Evolutionary conservation across 2,113 vertebrate genomes (phyloP).

Genomic region (Chascanopsetta lugubris): DNA sequence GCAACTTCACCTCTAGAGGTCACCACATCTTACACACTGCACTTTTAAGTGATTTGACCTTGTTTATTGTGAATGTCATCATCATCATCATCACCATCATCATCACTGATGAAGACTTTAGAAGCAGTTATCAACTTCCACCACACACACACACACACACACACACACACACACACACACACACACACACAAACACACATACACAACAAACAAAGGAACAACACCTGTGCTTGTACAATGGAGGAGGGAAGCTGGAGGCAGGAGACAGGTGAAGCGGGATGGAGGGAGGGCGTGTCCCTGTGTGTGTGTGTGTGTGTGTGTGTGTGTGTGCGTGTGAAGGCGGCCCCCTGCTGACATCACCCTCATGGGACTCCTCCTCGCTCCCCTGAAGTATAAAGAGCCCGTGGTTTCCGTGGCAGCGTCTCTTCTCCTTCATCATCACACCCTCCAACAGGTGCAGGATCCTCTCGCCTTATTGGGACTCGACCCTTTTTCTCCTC

Average conservation of each 20-base stretch:
- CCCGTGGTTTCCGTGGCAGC: constrained; percentile 62
- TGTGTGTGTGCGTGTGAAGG: constrained; percentile 22
- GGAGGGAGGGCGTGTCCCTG: too few relatives aligned
- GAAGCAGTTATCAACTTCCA: constrained; percentile 15
- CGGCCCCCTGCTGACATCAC: constrained; percentile 66
- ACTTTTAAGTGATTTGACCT: too few relatives aligned
- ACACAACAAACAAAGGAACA: too few relatives aligned
- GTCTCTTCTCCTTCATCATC: constrained; percentile 44
- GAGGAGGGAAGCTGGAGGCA: too few relatives aligned
- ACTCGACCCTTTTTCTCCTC: too few relatives aligned
- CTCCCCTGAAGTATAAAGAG: constrained; percentile 74
- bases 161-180: constrained; percentile 18
- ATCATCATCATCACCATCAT: neutral
- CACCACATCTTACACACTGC: too few relatives aligned
- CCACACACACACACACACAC: constrained; percentile 2
- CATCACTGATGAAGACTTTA: neutral
- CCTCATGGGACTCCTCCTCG: constrained; percentile 65
- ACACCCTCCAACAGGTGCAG: too few relatives aligned
- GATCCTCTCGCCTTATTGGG: too few relatives aligned
- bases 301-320: neutral
- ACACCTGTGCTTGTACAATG: too few relatives aligned
- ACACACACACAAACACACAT: too few relatives aligned
- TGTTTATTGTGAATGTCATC: neutral
- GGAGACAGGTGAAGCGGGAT: too few relatives aligned
- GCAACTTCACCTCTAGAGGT: too few relatives aligned